Conservation (phyloP, 2,113 vertebrate species). For the Phrynocephalus versicolor region DNA sequence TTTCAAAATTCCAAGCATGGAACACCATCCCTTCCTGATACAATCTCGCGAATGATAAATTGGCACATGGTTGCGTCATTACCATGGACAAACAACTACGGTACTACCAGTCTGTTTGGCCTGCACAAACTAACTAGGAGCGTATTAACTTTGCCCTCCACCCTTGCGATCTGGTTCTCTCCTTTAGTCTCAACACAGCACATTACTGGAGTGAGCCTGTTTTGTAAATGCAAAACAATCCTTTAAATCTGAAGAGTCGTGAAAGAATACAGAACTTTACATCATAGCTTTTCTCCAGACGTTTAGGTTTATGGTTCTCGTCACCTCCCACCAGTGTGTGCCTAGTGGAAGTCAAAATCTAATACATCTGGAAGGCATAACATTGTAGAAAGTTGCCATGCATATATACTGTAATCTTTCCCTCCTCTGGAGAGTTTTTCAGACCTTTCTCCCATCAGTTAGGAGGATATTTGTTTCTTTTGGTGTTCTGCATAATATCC, state of each 20-base stretch:
- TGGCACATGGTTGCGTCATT: too few species aligned
- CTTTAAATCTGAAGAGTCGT: background rate
- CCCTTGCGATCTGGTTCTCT: too few species aligned
- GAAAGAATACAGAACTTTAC: background rate
- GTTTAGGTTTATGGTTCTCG: background rate
- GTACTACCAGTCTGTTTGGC: too few species aligned
- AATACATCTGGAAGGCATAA: background rate
- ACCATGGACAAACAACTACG: too few species aligned
- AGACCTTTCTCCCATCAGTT: background rate
- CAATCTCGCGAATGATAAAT: too few species aligned
- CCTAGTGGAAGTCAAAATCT: background rate
- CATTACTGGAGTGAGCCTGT: background rate
- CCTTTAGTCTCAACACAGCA: too few species aligned
- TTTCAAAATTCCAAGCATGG: too few species aligned
- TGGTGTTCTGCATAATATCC: background rate
- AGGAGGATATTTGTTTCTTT: background rate
- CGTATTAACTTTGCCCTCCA: too few species aligned
- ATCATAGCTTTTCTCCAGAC: background rate
- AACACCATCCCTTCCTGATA: too few species aligned
- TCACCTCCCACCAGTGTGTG: background rate
- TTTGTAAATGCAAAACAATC: background rate
- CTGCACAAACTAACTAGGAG: too few species aligned
- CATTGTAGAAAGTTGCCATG: background rate
- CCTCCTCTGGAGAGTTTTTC: background rate
- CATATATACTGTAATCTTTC: background rate